Percentiles rank a stretch among this genome's conserved stretches.
These are phyloP conservation scores for Istiophorus platypterus DNA, from an alignment of 2,113 vertebrate species.

Conservation along the genomic window DNA sequence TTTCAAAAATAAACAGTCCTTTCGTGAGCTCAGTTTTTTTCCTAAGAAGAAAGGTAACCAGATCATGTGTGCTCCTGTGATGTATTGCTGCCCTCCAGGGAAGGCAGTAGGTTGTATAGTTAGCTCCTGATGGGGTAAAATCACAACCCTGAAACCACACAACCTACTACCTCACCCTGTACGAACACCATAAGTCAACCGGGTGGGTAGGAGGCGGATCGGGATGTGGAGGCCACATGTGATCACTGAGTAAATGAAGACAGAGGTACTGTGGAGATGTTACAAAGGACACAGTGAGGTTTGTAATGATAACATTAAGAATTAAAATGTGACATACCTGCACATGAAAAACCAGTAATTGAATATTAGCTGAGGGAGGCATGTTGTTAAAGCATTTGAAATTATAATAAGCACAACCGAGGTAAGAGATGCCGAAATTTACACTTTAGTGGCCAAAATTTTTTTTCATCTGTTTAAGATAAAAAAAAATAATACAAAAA, in stretches of 20 bases:
- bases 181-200: conserved; percentile 83
- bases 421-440: background rate
- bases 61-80: conserved; percentile 51
- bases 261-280: background rate
- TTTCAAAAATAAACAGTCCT: conserved; percentile 3
- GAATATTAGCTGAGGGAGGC: background rate
- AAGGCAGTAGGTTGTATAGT: conserved; percentile 99
- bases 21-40: background rate
- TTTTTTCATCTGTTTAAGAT: too few relatives aligned
- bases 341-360: background rate
- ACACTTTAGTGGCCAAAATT: background rate
- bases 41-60: background rate
- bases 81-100: conserved; percentile 91
- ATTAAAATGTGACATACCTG: background rate
- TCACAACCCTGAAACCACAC: conserved; percentile 99
- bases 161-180: conserved; percentile 99
- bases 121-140: conserved; percentile 98
- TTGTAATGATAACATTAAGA: background rate
- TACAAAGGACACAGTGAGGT: background rate
- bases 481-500: too few relatives aligned
- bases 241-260: background rate
- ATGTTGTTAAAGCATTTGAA: conserved; percentile 4
- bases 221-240: background rate
- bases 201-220: background rate
- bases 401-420: background rate